Conservation (phyloP, 2,888 invertebrate genomes). For the Agrochola lychnidis region DNA sequence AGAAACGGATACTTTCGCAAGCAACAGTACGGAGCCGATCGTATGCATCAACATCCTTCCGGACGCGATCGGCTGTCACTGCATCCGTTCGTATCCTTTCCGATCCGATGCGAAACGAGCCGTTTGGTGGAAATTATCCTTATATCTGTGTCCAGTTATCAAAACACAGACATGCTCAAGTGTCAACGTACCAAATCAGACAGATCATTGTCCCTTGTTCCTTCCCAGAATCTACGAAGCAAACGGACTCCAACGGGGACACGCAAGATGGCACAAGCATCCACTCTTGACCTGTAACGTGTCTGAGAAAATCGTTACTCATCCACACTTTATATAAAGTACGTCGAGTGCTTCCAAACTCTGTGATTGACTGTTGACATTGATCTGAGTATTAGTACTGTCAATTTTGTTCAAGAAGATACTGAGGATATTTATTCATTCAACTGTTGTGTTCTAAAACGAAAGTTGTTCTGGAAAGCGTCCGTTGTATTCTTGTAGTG, state of each 20-base stretch:
- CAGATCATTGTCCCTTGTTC: constrained; percentile 37
- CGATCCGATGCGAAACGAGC: too few relatives aligned
- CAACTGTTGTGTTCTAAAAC: constrained; percentile 16
- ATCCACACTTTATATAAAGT: constrained; percentile 37
- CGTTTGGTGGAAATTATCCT: too few relatives aligned
- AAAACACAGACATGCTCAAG: neutral
- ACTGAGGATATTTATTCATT: constrained; percentile 1
- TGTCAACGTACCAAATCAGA: constrained; percentile 11
- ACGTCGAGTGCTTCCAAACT: constrained; percentile 49
- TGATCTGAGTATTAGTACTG: constrained; percentile 32
- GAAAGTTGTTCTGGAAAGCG: neutral
- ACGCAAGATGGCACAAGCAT: constrained; percentile 4
- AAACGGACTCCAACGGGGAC: constrained; percentile 38
- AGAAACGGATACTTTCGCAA: too few relatives aligned
- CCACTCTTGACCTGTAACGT: constrained; percentile 44
- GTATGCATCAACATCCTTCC: too few relatives aligned
- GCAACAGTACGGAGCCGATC: too few relatives aligned
- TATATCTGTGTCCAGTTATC: neutral
- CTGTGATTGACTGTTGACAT: constrained; percentile 59
- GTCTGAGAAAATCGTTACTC: constrained; percentile 33
- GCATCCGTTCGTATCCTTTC: too few relatives aligned
- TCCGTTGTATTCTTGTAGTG: too few relatives aligned
- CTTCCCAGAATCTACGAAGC: constrained; percentile 6
- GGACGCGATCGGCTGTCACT: too few relatives aligned
- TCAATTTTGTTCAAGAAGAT: constrained; percentile 8